Evolutionary conservation across 2,888 invertebrate species (phyloP), one percentile per base, ranked within the genome.

Genomic region (Euplagia quadripunctaria): DNA sequence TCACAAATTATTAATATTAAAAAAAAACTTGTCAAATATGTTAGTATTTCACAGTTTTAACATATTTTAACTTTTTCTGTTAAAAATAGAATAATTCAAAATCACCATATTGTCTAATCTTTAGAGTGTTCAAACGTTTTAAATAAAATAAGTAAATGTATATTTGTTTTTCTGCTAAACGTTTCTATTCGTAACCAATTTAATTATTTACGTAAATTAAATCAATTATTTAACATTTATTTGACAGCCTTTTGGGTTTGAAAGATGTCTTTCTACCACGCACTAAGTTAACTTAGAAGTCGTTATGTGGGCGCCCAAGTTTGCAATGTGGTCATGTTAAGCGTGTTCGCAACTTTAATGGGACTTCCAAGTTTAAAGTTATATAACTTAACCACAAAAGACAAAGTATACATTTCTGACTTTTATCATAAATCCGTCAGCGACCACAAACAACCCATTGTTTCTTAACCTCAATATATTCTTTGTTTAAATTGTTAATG

Each of bases 351-450:
- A 67, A 49, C 70, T 68, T 42, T 82, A 82, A 84, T 82, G 72
- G 69, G 72, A 83, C 68, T 81, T 69, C 43, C 73, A 69, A 82
- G 68, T 82, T 79, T 58, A 61, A 71, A 68, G 52, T 63, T 71
- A 74, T 77, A 82, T 71, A 79, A 83, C 72, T 64, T 63, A 64
- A 65, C 82, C 82, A 77, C 84, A 82, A 79, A 77, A 75, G 75
- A 75, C 71, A 6, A 67, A 65, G 61, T 78, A 63, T 66, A 68
- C 65, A 20, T 14, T 12, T 61, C 69, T 68, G 58, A 71, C 73
- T 79, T 82, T 83, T 79, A 83, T 76, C 74, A 84, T 79, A 70
- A 46, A 78, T 76, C 70, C 72, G 61, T 66, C 41, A 72, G 68
- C 52, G 55, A 75, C 81, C 83, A 51, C 80, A 82, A 79, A 79